phyloP scores from a whole-genome alignment of 2,888 invertebrate genomes.

The Luperina testacea region DNA sequence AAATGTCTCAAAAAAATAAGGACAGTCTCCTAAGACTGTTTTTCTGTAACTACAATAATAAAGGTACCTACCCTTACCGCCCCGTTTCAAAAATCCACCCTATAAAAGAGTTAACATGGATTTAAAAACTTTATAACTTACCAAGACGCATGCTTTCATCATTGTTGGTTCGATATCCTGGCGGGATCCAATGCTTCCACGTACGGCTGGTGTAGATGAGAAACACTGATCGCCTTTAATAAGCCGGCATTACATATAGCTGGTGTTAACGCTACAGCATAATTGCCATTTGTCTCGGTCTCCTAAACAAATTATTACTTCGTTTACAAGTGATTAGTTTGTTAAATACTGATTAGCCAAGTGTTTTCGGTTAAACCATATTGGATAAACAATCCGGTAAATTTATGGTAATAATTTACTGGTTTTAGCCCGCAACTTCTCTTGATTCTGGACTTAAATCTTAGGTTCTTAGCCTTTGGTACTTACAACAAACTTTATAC shows the following conservation, averaged over 20 bases:
- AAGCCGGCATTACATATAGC: slow-evolving; percentile 42
- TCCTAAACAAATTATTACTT: slow-evolving; percentile 42
- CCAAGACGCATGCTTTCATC: slow-evolving; percentile 36
- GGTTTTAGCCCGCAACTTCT: background rate
- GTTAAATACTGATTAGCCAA: slow-evolving; percentile 44
- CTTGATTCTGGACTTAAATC: background rate
- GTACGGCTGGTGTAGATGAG: slow-evolving; percentile 19
- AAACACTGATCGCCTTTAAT: slow-evolving; percentile 42
- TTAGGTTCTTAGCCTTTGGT: background rate
- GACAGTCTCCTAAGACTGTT: too few relatives aligned
- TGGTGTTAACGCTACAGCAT: slow-evolving; percentile 22
- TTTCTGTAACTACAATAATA: too few relatives aligned
- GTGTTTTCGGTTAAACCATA: slow-evolving; percentile 41
- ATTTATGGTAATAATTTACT: slow-evolving; percentile 6
- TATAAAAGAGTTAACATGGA: background rate
- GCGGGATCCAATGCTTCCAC: slow-evolving; percentile 25
- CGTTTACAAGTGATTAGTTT: slow-evolving; percentile 53
- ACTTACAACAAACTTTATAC: background rate
- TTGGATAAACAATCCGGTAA: slow-evolving; percentile 19
- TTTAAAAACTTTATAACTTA: slow-evolving; percentile 26
- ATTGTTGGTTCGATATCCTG: slow-evolving; percentile 32
- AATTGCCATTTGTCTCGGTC: slow-evolving; percentile 43
- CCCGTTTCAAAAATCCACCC: too few relatives aligned
- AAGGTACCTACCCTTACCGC: background rate
- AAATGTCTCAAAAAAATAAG: too few relatives aligned